Evolutionary conservation across 2,113 vertebrate species (phyloP), one percentile per base, ranked within the genome.

Genomic region (Pao palembangensis): DNA sequence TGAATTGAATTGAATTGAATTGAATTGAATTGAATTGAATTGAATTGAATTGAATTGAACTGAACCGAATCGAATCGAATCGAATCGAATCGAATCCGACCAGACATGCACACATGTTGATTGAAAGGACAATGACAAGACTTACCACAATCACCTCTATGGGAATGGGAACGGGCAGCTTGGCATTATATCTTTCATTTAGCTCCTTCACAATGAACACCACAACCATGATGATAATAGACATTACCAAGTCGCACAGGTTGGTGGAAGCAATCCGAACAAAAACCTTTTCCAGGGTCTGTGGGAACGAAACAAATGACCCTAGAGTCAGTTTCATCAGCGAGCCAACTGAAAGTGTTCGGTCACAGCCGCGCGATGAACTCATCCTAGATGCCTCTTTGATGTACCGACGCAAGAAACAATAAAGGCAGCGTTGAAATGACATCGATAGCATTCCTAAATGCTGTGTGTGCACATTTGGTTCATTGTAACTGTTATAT

Each of bases 91-190:
- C 6, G 14, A 6, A 8, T 17, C 15, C 15, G 0, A 16, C 44
- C 44, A 47, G 15, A 47, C 44, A 47, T 17, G 6, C 5, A 4
- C 13, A 47, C 44, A 2, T 47, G 34, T 38, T 11, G 8, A 38
- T 38, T 38, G 10, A 38, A 28, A 28, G 25, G 25, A 38, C 1
- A 8, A 15, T 14, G 20, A 6, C 7, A 44, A 42, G 10, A 17
- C 38, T 96, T 88, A 97, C 95, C 94, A 93, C 70, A 18, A 98
- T 81, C 47, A 95, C 88, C 71, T 98, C 96, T 3, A 99, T 94
- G 0, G 96, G 95, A 21, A 98, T 93, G 11, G 96, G 94, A 55
- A 93, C 74, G 0, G 95, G 94, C n/a, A 98, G 89, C 78, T 94
- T 96, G 67, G 87, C 81, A 88, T 91, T 97, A 85, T 78, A 98